Evolutionary conservation across 2,797 vertebrate genomes (phyloP).

Genomic region (Ctenopoma multispine): DNA sequence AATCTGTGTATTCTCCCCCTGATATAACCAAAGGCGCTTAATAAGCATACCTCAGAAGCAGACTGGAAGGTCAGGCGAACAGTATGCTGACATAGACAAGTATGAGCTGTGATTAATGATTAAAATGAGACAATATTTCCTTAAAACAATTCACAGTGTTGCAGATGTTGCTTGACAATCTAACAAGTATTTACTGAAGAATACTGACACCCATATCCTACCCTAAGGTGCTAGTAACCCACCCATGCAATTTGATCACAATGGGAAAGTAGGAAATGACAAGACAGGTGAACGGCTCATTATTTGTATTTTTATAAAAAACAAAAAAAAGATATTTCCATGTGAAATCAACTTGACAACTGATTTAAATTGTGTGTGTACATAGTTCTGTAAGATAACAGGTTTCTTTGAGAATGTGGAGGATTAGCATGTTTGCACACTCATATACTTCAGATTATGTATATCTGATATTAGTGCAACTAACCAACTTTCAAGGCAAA

Average conservation of each 20-base stretch:
- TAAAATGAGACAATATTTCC: neutral
- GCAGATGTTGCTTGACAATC: neutral
- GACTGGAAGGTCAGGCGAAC: neutral
- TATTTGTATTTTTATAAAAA: too few species aligned
- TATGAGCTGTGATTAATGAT: neutral
- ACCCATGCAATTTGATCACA: too few species aligned
- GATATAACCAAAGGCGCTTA: neutral
- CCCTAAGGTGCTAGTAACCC: too few species aligned
- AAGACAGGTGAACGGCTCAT: too few species aligned
- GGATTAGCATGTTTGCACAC: neutral
- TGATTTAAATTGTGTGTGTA: too few species aligned
- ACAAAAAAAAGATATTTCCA: too few species aligned
- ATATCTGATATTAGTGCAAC: neutral
- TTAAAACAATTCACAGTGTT: neutral
- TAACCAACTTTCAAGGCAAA: too few species aligned
- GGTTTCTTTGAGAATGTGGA: neutral
- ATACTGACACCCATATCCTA: too few species aligned
- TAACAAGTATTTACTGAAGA: too few species aligned
- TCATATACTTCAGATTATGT: slow-evolving; percentile 1
- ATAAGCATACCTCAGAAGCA: neutral
- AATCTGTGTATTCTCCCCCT: neutral
- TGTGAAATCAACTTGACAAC: too few species aligned
- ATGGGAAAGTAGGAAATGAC: too few species aligned
- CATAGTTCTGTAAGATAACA: neutral
- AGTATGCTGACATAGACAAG: neutral